Evolutionary conservation across 2,888 invertebrate genomes (phyloP).

Genomic region (Tetanocera ferruginea): DNA sequence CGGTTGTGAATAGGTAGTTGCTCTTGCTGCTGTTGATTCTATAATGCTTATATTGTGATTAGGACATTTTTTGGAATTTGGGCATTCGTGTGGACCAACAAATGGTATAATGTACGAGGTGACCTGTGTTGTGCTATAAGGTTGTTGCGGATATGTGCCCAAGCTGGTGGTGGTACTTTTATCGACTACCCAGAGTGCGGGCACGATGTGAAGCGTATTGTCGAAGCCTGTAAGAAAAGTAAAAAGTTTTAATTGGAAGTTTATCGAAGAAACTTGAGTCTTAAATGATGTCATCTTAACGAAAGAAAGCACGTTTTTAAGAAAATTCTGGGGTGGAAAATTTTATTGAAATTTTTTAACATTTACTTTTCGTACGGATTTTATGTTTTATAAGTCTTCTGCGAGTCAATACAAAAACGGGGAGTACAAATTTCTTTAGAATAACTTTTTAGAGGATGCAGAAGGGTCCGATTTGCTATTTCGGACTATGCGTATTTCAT

Average conservation of each 20-base stretch:
- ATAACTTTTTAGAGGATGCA: too few species aligned
- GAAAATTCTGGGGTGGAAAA: too few species aligned
- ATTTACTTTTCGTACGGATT: too few species aligned
- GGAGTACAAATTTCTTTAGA: too few species aligned
- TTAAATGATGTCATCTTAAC: too few species aligned
- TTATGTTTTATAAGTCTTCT: too few species aligned
- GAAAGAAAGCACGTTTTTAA: too few species aligned
- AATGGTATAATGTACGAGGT: constrained; percentile 70
- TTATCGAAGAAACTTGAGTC: too few species aligned
- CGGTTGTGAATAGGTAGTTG: constrained; percentile 6
- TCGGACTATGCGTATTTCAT: too few species aligned
- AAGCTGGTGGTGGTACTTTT: constrained; percentile 54
- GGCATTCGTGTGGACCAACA: constrained; percentile 69
- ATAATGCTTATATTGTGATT: constrained; percentile 56
- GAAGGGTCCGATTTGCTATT: too few species aligned
- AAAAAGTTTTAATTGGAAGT: neutral
- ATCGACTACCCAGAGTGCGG: constrained; percentile 66
- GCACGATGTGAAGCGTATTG: constrained; percentile 69
- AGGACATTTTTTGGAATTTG: constrained; percentile 69
- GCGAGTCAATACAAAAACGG: too few species aligned
- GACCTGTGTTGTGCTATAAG: constrained; percentile 65
- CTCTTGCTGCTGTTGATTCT: constrained; percentile 19
- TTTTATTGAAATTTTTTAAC: too few species aligned
- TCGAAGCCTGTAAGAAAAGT: constrained; percentile 63
- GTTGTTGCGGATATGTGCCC: constrained; percentile 53